Conservation (phyloP, 2,113 vertebrate species). For the Perccottus glenii region DNA sequence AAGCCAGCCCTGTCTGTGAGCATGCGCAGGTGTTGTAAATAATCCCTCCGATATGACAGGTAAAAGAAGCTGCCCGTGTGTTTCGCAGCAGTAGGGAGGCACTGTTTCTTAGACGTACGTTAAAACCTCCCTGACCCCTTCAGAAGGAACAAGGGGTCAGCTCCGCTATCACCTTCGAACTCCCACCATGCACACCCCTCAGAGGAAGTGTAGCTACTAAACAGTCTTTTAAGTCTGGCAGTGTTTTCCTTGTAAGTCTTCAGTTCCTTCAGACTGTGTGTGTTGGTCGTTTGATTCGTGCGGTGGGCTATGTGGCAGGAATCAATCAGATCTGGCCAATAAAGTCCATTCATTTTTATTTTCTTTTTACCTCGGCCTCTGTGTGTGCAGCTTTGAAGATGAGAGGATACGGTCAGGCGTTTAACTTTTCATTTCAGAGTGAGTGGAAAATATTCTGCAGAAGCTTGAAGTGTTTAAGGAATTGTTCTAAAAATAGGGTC, state of each 20-base stretch:
- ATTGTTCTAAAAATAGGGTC: slow-evolving; percentile 73
- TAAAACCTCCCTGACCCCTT: slow-evolving; percentile 37
- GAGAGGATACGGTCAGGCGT: slow-evolving; percentile 19
- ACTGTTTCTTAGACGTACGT: slow-evolving; percentile 11
- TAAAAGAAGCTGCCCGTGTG: slow-evolving; percentile 60
- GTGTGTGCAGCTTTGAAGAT: slow-evolving; percentile 45
- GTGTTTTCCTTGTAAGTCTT: slow-evolving; percentile 47
- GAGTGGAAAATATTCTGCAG: slow-evolving; percentile 66
- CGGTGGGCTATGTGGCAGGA: slow-evolving; percentile 31
- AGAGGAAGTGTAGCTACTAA: slow-evolving; percentile 45
- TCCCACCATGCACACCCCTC: background rate
- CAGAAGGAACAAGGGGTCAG: slow-evolving; percentile 42
- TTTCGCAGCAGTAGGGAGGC: slow-evolving; percentile 36
- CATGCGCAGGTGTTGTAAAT: slow-evolving; percentile 52
- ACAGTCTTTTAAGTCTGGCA: slow-evolving; percentile 31
- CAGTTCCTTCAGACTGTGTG: slow-evolving; percentile 12
- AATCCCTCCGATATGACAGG: slow-evolving; percentile 50
- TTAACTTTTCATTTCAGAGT: slow-evolving; percentile 60
- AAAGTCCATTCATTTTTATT: slow-evolving; percentile 34
- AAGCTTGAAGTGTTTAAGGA: slow-evolving; percentile 69
- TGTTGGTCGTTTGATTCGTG: background rate
- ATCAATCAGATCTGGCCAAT: slow-evolving; percentile 37
- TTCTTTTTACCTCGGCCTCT: background rate
- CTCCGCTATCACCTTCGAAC: slow-evolving; percentile 21
- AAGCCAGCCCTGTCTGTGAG: slow-evolving; percentile 33